These are phyloP conservation scores for Urocyon cinereoargenteus DNA, from an alignment of 2,797 vertebrate genomes.

Conservation along the genomic window DNA sequence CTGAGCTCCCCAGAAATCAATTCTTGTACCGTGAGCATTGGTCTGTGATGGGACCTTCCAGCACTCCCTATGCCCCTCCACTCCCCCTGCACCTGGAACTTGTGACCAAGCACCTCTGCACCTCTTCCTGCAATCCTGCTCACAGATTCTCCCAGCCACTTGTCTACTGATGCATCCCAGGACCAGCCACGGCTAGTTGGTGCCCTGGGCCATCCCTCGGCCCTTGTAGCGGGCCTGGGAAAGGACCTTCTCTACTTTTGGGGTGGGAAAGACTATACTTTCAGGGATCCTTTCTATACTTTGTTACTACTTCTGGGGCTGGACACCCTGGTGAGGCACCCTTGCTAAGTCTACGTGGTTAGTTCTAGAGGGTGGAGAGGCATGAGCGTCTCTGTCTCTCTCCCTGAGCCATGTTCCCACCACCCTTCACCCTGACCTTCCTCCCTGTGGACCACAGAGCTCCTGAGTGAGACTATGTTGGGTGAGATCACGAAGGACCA, in stretches of 20 bases:
- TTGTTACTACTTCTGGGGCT: neutral
- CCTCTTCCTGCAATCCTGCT: neutral
- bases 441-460: neutral
- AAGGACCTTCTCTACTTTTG: neutral
- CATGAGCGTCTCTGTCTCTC: neutral
- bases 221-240: accelerated
- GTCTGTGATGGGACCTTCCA: neutral
- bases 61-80: neutral
- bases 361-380: neutral
- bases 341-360: neutral
- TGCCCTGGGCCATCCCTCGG: neutral
- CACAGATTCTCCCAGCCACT: neutral
- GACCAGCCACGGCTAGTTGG: neutral
- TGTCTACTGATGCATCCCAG: neutral
- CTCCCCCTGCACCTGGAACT: neutral
- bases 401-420: no score
- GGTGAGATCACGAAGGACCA: neutral
- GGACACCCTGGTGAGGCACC: no score
- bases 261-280: neutral
- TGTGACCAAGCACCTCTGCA: neutral
- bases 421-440: neutral
- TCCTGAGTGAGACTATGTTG: neutral
- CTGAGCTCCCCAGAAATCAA: neutral
- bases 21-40: neutral
- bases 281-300: neutral